A percentile compares a stretch with the other conserved stretches of the same genome.
Conservation (phyloP, 2,113 vertebrate species). For the Todiramphus chloris region DNA sequence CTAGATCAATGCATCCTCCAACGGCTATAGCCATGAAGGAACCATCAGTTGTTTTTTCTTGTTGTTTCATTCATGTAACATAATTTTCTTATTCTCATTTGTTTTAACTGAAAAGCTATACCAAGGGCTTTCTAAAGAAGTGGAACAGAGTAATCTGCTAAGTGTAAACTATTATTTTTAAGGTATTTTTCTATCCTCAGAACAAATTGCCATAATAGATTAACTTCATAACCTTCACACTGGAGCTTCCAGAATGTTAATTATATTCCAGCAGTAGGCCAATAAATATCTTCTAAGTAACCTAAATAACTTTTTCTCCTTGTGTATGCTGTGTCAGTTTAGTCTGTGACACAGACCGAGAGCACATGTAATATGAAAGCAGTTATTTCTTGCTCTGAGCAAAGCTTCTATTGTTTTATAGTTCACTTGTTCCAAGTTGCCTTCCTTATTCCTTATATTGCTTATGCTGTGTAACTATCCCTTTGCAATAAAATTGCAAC, state of each 20-base stretch:
- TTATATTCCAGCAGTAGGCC: not conserved
- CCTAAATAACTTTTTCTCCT: not conserved
- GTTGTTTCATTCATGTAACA: fast-evolving
- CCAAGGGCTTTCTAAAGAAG: not conserved
- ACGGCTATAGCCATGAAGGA: not conserved
- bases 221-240: not conserved
- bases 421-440: not conserved
- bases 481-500: not conserved
- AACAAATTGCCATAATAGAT: not conserved
- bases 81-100: not conserved
- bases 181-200: not conserved
- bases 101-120: not conserved
- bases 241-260: not conserved
- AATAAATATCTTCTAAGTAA: not conserved
- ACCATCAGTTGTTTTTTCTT: not conserved
- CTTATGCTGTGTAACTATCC: not conserved
- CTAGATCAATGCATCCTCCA: not conserved
- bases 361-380: not conserved
- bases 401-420: not conserved
- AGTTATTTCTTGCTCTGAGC: not conserved
- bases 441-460: not conserved
- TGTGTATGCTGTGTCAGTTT: not conserved
- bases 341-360: not conserved
- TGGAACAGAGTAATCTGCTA: not conserved
- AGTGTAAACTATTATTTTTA: not conserved